phyloP scores from a whole-genome alignment of 2,113 vertebrate species.

The Psettodes erumei region DNA sequence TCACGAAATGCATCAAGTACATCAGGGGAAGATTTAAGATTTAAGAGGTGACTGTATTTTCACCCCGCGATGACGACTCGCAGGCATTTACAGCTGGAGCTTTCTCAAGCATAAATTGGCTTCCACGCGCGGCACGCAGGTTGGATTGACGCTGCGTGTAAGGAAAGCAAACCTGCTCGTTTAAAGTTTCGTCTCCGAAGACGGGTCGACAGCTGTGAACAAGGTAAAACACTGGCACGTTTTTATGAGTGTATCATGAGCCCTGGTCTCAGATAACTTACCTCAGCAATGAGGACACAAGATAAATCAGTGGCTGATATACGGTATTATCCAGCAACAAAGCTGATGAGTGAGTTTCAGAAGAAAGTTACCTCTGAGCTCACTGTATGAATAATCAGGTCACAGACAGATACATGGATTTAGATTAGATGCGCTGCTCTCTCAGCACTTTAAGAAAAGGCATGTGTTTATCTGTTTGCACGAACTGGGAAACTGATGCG shows the following conservation, averaged over 20 bases:
- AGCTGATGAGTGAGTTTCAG: not conserved
- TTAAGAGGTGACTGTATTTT: not conserved
- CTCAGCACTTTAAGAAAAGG: too few relatives aligned
- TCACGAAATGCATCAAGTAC: not conserved
- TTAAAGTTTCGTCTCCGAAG: too few relatives aligned
- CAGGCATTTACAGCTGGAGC: not conserved
- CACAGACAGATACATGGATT: too few relatives aligned
- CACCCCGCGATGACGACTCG: not conserved
- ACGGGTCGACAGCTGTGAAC: not conserved
- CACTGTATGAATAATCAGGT: not conserved
- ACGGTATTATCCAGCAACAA: not conserved
- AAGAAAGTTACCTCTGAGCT: not conserved
- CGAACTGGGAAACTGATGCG: too few relatives aligned
- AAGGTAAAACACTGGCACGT: not conserved
- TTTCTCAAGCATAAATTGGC: not conserved
- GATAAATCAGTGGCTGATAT: not conserved
- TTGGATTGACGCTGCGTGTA: too few relatives aligned
- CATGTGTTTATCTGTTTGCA: too few relatives aligned
- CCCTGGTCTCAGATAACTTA: not conserved
- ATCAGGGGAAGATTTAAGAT: constrained; percentile 6
- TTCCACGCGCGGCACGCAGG: too few relatives aligned
- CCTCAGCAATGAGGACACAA: not conserved
- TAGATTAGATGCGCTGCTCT: too few relatives aligned
- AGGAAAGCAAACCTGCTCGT: too few relatives aligned
- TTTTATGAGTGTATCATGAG: not conserved